Evolutionary conservation across 2,888 invertebrate genomes (phyloP), one percentile per base, ranked within the genome.

Genomic region (Eristalinus sepulchralis): DNA sequence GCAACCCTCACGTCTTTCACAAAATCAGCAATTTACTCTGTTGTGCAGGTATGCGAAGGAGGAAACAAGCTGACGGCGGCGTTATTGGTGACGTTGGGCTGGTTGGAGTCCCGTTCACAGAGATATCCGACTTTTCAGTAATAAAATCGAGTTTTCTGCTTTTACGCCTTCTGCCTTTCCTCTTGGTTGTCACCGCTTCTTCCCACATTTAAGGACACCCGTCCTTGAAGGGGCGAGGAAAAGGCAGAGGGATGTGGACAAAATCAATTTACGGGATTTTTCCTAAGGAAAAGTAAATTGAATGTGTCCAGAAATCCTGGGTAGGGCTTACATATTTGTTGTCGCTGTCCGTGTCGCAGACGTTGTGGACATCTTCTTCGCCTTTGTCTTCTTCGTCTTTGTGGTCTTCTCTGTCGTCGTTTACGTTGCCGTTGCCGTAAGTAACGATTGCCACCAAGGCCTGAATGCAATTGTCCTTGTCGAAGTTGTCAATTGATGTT

Each of bases 21-120:
- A 60, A 82, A 82, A 81, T 85, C 85, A 85, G 81, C 82, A 78
- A 82, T 82, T 85, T 85, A 64, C 81, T 73, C 68, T 85, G 34
- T 6, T 79, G 71, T 84, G 75, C 63, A 68, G 57, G 59, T 64
- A 70, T 82, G 47, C 75, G 47, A 33, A 27, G 27, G 27, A 5
- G 59, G 5, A 53, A 67, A 64, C 33, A 62, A 22, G 57, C 17
- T 62, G 77, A 55, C 59, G 53, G 53, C 24, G 53, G 63, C 47
- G 57, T 27, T 33, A 55, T 64, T 24, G 47, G 53, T 5, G 36
- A 36, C 39, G 9, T 22, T 62, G n/a, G 47, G 11, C 3, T 34
- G 33, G 33, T 27, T 11, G 39, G 20, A 55, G 17, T 11, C 47
- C 59, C 27, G 9, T 62, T 47, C 47, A 27, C 2, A 57, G 66